Evolutionary conservation across 2,113 vertebrate genomes (phyloP).

Genomic region (Macquaria ambigua): DNA sequence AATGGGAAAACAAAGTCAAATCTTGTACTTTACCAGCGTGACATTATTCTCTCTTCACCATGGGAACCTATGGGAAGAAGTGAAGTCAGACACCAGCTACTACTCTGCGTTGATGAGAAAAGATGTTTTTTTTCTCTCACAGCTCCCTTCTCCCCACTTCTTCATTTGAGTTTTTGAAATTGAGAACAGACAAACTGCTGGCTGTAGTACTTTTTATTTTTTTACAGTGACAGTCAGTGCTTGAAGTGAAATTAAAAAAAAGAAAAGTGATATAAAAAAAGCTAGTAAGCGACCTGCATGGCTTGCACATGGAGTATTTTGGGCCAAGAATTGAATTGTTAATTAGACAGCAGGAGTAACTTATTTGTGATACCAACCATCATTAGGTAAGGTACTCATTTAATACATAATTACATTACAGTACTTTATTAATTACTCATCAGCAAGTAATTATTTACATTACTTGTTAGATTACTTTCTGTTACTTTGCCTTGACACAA

Average conservation of each 20-base stretch:
- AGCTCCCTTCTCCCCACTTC: not conserved
- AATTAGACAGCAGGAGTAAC: not conserved
- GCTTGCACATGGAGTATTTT: not conserved
- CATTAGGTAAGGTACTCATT: not conserved
- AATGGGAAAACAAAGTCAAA: conserved; percentile 52
- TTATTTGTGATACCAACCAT: not conserved
- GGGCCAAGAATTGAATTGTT: not conserved
- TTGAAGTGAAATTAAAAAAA: conserved; percentile 22
- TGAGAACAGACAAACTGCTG: not conserved
- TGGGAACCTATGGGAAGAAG: conserved; percentile 27
- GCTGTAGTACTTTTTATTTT: not conserved
- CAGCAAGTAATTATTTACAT: not conserved
- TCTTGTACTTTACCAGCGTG: conserved; percentile 37
- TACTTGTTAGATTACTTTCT: not conserved
- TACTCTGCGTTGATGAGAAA: conserved; percentile 25
- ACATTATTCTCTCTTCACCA: conserved; percentile 32
- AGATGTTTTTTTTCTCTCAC: not conserved
- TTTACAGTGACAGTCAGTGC: not conserved
- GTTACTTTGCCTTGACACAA: not conserved
- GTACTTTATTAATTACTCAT: not conserved
- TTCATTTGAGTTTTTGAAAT: conserved; percentile 27
- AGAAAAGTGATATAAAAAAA: not conserved
- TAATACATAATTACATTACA: not conserved
- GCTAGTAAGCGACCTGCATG: not conserved
- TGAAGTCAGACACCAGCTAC: not conserved